Evolutionary conservation across 1,140 invertebrate species (phyloP).

Genomic region (Leptestheria dahalacensis): DNA sequence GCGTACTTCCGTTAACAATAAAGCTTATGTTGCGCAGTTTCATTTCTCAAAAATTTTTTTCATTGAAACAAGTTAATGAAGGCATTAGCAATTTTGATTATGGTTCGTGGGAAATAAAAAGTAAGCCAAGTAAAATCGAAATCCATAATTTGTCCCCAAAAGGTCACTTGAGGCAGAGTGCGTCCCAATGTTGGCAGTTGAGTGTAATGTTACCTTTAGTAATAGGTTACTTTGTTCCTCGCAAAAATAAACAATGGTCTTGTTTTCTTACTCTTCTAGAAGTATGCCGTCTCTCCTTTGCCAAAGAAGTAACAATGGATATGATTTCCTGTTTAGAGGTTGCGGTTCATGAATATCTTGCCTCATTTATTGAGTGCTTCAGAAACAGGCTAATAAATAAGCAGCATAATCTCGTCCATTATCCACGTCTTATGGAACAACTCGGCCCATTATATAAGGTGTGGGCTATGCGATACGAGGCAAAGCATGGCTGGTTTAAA

Average conservation of each 20-base stretch:
- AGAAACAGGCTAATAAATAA: slow-evolving; percentile 2
- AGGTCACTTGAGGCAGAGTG: slow-evolving; percentile 9
- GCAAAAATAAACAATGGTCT: not conserved
- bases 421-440: slow-evolving; percentile 4
- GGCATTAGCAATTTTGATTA: slow-evolving; percentile 7
- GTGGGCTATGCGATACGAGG: slow-evolving; percentile 16
- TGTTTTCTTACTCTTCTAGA: slow-evolving; percentile 7
- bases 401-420: slow-evolving; percentile 15
- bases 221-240: slow-evolving; percentile 1
- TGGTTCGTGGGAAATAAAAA: slow-evolving; percentile 9
- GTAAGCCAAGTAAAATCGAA: slow-evolving; percentile 12
- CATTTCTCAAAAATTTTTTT: slow-evolving; percentile 2
- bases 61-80: slow-evolving; percentile 13
- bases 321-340: slow-evolving; percentile 7
- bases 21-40: not conserved
- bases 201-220: slow-evolving; percentile 11
- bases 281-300: slow-evolving; percentile 8
- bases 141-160: not conserved
- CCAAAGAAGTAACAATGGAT: not conserved
- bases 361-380: not conserved
- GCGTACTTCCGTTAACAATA: slow-evolving; percentile 12
- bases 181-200: slow-evolving; percentile 9
- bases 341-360: slow-evolving; percentile 12
- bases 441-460: slow-evolving; percentile 8
- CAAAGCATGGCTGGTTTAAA: slow-evolving; percentile 14